phyloP scores from a whole-genome alignment of 1,140 invertebrate genomes.

The Ephestia elutella region DNA sequence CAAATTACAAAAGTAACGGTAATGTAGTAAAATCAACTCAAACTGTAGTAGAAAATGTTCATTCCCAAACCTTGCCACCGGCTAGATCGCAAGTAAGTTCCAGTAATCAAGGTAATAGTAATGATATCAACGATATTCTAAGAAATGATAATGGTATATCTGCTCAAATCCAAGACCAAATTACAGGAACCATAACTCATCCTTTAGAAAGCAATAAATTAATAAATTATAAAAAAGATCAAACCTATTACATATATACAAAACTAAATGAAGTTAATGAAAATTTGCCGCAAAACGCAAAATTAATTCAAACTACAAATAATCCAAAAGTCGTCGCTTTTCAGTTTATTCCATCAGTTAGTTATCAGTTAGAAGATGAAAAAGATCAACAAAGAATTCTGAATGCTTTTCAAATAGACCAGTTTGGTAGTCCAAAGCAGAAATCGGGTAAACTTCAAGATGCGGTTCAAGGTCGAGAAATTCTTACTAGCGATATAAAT shows the following conservation, averaged over 20 bases:
- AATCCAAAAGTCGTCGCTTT: constrained; percentile 33
- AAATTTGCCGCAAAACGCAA: constrained; percentile 21
- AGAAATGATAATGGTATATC: constrained; percentile 47
- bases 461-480: constrained; percentile 24
- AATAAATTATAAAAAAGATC: constrained; percentile 58
- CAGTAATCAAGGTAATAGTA: constrained; percentile 24
- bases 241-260: constrained; percentile 55
- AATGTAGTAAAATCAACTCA: constrained; percentile 18
- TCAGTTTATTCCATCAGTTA: constrained; percentile 53
- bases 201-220: constrained; percentile 54
- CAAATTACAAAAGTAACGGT: constrained; percentile 18
- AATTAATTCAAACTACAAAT: constrained; percentile 24
- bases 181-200: constrained; percentile 52
- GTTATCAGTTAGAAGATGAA: constrained; percentile 50
- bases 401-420: constrained; percentile 42
- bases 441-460: constrained; percentile 18
- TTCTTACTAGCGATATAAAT: constrained; percentile 33
- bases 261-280: constrained; percentile 33
- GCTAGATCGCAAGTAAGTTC: constrained; percentile 31
- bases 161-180: constrained; percentile 57
- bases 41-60: constrained; percentile 42
- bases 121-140: constrained; percentile 34
- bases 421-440: constrained; percentile 36
- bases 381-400: constrained; percentile 43
- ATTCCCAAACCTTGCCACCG: constrained; percentile 31